These are phyloP conservation scores for Drosophila mojavensis DNA, from an alignment of 1,140 invertebrate genomes.

Conservation along the genomic window DNA sequence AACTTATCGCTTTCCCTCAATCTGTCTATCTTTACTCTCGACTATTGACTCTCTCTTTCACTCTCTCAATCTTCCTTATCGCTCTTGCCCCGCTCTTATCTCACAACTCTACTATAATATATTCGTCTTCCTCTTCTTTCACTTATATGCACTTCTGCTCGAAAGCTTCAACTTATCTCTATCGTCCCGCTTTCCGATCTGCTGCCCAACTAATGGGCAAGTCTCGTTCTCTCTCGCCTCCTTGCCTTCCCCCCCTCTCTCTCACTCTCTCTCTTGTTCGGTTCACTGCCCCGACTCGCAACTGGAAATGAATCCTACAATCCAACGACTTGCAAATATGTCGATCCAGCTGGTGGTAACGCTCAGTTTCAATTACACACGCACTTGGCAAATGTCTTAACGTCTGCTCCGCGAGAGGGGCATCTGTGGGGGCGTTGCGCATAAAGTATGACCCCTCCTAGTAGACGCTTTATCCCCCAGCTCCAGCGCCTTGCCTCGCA, in stretches of 20 bases:
- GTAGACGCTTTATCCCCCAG: background rate
- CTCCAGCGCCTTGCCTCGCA: background rate
- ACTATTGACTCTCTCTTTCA: background rate
- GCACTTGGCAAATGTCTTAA: conserved; percentile 61
- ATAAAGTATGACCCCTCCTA: conserved; percentile 24
- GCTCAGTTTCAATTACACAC: conserved; percentile 81
- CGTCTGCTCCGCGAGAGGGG: conserved; percentile 1
- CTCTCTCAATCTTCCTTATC: background rate
- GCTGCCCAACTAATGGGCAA: background rate
- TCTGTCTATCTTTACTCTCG: background rate
- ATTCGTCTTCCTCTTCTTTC: no score
- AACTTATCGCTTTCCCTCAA: background rate
- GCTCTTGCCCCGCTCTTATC: no score
- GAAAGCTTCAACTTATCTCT: no score
- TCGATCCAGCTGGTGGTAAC: conserved; percentile 2
- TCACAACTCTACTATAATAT: no score
- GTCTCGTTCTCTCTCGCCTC: background rate
- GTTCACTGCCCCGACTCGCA: conserved; percentile 28
- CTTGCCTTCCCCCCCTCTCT: background rate
- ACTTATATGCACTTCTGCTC: no score
- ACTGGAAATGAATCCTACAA: conserved; percentile 15
- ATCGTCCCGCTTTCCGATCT: background rate
- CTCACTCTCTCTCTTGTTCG: background rate
- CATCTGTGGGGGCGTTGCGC: conserved; percentile 22
- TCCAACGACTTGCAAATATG: background rate